These are phyloP conservation scores for Macrotis lagotis DNA, from an alignment of 2,113 vertebrate genomes.

Conservation along the genomic window DNA sequence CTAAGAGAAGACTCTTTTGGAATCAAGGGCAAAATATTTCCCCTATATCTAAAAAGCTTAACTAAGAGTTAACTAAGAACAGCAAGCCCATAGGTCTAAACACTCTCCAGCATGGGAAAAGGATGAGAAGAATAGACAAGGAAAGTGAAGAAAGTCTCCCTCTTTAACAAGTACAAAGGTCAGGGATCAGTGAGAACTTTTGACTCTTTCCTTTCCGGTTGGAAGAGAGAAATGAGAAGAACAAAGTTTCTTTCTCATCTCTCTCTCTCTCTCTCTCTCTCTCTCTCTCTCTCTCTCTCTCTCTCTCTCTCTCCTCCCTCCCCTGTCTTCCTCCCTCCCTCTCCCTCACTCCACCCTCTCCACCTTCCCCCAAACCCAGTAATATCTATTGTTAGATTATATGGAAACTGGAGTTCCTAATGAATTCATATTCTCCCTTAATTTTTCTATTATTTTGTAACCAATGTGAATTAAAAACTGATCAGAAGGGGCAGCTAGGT, in stretches of 20 bases:
- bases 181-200: not conserved
- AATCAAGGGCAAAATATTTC: not conserved
- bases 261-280: too few relatives aligned
- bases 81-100: not conserved
- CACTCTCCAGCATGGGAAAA: not conserved
- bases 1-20: not conserved
- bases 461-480: too few relatives aligned
- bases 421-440: not conserved
- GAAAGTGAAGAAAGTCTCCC: not conserved
- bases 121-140: not conserved
- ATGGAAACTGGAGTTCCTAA: not conserved
- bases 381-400: not conserved
- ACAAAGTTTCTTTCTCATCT: not conserved
- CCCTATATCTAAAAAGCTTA: not conserved
- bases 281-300: too few relatives aligned
- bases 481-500: too few relatives aligned
- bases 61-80: not conserved
- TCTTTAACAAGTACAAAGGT: not conserved
- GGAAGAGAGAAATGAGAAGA: not conserved
- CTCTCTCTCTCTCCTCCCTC: too few relatives aligned
- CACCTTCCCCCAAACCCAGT: not conserved
- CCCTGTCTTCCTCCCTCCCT: too few relatives aligned
- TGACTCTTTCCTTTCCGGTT: not conserved
- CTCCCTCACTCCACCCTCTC: not conserved
- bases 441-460: not conserved